Evolutionary conservation across 2,797 vertebrate genomes (phyloP).

Genomic region (Poecilia wingei): DNA sequence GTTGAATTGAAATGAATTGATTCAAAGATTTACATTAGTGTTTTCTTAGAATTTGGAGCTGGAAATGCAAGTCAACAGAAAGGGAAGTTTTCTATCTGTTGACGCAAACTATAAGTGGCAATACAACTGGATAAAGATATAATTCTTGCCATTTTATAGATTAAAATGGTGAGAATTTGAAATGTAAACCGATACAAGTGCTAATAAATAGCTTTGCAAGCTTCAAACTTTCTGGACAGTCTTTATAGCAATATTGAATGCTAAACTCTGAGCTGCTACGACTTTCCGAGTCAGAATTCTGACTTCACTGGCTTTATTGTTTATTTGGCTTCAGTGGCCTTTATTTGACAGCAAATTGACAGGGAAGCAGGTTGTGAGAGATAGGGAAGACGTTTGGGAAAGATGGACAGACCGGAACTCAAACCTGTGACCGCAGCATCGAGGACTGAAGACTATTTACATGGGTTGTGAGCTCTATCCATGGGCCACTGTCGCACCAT

Average conservation of each 20-base stretch:
- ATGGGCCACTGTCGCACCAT: too few relatives aligned
- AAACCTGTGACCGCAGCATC: too few relatives aligned
- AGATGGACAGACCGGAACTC: too few relatives aligned
- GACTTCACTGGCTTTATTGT: not conserved
- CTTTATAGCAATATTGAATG: not conserved
- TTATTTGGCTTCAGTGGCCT: not conserved
- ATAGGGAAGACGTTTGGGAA: too few relatives aligned
- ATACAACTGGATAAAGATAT: not conserved
- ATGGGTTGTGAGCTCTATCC: too few relatives aligned
- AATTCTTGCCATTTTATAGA: not conserved
- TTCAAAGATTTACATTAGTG: not conserved
- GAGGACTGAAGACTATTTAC: too few relatives aligned
- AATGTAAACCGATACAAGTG: not conserved
- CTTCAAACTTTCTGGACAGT: not conserved
- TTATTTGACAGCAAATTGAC: too few relatives aligned
- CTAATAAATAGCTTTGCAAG: not conserved
- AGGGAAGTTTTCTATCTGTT: not conserved
- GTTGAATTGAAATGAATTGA: not conserved
- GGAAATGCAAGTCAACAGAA: not conserved
- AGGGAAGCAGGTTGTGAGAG: too few relatives aligned
- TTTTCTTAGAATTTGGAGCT: not conserved
- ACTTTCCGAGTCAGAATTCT: not conserved
- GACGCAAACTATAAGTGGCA: not conserved
- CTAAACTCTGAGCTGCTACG: not conserved
- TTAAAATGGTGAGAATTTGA: not conserved